phyloP scores from a whole-genome alignment of 2,797 vertebrate genomes.

The Fistularia commersonii region DNA sequence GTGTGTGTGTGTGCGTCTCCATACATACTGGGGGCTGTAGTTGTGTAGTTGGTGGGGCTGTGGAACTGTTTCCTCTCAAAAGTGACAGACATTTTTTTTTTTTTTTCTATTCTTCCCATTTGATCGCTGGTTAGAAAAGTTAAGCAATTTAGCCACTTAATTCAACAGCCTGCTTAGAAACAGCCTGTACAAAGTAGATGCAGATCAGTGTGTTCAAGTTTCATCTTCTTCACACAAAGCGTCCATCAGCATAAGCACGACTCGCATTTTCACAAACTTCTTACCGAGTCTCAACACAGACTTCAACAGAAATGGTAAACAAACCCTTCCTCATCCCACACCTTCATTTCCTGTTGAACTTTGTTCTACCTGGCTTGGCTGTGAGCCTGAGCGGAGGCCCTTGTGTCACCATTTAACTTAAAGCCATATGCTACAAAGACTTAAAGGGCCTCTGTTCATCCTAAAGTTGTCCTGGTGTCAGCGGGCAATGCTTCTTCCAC shows the following conservation, averaged over 20 bases:
- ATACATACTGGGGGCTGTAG: no score
- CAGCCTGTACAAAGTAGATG: no score
- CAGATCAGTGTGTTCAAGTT: neutral
- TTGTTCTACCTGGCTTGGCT: conserved; percentile 48
- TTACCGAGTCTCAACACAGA: conserved; percentile 47
- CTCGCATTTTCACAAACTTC: conserved; percentile 18
- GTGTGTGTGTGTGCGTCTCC: no score
- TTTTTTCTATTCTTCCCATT: no score
- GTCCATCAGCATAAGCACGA: conserved; percentile 22
- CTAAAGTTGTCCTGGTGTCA: conserved; percentile 13
- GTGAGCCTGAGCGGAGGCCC: conserved; percentile 25
- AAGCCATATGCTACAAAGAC: conserved; percentile 55
- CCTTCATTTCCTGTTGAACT: conserved; percentile 69
- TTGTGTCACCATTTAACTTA: conserved; percentile 32
- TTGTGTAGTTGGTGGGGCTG: no score
- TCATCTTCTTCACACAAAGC: conserved; percentile 14
- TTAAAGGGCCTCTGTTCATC: conserved; percentile 51
- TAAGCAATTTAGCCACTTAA: no score
- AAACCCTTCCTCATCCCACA: conserved; percentile 34
- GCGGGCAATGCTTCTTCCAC: neutral
- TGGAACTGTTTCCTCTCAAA: no score
- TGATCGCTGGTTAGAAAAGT: no score
- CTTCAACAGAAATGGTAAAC: conserved; percentile 37
- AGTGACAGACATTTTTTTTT: no score
- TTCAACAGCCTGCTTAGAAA: no score